Percentiles rank a stretch among this genome's conserved stretches.
Evolutionary conservation across 2,113 vertebrate species (phyloP).

Genomic region (Nothoprocta perdicaria): DNA sequence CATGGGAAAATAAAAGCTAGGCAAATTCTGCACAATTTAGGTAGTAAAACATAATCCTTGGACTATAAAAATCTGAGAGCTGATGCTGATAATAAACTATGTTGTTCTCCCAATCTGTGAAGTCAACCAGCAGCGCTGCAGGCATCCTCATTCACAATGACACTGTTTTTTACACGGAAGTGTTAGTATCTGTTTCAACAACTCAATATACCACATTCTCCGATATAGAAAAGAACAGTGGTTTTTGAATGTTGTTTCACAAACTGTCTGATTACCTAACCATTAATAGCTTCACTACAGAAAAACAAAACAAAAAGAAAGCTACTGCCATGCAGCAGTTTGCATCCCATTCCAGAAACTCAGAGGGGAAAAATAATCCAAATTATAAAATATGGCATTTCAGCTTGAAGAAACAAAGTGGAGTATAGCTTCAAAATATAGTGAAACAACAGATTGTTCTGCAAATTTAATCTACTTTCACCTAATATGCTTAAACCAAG

Average conservation of each 20-base stretch:
- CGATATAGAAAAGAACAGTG: neutral
- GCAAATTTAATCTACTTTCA: neutral
- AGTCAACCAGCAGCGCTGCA: neutral
- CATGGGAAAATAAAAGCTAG: neutral
- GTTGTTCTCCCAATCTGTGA: neutral
- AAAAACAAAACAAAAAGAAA: neutral
- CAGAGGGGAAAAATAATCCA: neutral
- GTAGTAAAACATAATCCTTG: neutral
- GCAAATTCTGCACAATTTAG: neutral
- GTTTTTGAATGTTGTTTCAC: neutral
- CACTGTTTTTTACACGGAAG: neutral
- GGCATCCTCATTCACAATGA: neutral
- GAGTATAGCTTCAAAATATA: neutral
- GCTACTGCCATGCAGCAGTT: fast-evolving
- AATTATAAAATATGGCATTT: neutral
- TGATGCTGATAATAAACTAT: neutral
- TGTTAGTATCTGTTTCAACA: neutral
- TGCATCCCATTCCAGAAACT: neutral
- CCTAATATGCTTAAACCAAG: neutral
- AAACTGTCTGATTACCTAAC: neutral
- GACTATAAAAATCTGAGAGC: neutral
- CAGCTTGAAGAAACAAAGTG: neutral
- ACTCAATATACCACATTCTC: neutral
- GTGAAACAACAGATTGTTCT: neutral
- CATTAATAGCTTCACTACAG: neutral